Evolutionary conservation across 2,113 vertebrate species (phyloP).

Genomic region (Paradoxurus hermaphroditus): DNA sequence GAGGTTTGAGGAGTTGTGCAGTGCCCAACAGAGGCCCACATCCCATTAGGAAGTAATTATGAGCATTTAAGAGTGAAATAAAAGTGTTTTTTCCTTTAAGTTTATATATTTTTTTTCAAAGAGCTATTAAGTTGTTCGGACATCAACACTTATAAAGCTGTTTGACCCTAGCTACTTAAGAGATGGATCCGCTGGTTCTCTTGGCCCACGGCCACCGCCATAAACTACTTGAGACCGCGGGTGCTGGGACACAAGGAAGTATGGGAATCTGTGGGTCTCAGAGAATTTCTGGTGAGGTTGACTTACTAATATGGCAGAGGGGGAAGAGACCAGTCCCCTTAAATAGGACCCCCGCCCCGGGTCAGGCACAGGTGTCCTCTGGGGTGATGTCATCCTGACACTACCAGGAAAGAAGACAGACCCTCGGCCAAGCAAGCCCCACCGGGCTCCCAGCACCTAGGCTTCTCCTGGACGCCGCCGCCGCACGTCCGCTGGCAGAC

Average conservation of each 20-base stretch:
- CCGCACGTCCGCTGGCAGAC: accelerated
- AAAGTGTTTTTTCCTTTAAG: background rate
- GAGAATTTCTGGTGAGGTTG: background rate
- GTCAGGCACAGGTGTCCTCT: accelerated
- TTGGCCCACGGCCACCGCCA: background rate
- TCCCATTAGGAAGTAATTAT: background rate
- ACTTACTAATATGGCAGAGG: background rate
- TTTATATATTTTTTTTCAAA: background rate
- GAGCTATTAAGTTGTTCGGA: background rate
- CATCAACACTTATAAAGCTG: background rate
- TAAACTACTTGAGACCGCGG: background rate
- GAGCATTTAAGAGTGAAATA: background rate
- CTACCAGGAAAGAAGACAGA: accelerated
- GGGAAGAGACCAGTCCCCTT: background rate
- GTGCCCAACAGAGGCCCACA: background rate
- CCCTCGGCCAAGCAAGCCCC: no score
- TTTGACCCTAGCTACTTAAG: background rate
- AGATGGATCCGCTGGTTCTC: background rate
- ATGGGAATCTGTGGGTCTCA: background rate
- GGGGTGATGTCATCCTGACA: background rate
- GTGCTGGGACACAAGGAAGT: background rate
- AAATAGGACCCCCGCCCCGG: background rate
- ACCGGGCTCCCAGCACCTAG: accelerated
- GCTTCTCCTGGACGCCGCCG: accelerated
- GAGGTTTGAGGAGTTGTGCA: background rate